Conservation (phyloP, 2,888 invertebrate species). For the Glyphotaelius pellucidus region DNA sequence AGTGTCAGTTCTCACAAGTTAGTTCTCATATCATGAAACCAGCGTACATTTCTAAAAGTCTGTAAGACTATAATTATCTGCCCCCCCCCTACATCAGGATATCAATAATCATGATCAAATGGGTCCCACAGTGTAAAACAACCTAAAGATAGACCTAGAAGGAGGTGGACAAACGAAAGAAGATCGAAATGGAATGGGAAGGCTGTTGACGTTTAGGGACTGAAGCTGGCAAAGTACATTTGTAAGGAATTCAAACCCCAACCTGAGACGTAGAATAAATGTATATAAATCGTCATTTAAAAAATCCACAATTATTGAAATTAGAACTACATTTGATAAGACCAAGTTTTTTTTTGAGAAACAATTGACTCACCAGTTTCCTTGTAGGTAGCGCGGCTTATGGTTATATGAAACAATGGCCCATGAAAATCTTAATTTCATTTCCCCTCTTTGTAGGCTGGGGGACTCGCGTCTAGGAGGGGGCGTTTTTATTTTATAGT, state of each 20-base stretch:
- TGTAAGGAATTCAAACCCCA: not conserved
- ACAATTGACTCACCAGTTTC: not conserved
- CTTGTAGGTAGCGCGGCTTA: not conserved
- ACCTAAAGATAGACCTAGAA: not conserved
- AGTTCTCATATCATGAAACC: too few relatives aligned
- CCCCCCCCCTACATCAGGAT: not conserved
- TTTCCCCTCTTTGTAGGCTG: constrained; percentile 31
- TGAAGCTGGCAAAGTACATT: not conserved
- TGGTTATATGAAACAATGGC: constrained; percentile 32
- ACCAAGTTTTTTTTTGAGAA: not conserved
- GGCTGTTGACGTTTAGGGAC: not conserved
- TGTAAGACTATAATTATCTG: too few relatives aligned
- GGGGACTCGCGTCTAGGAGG: constrained; percentile 12
- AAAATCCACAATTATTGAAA: not conserved
- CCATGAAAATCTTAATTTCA: constrained; percentile 43
- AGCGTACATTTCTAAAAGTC: too few relatives aligned
- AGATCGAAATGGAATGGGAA: not conserved
- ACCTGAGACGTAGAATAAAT: not conserved
- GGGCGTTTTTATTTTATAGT: constrained; percentile 42
- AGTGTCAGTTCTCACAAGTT: not conserved
- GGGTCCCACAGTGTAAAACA: not conserved
- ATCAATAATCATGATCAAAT: not conserved
- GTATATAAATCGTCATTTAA: not conserved
- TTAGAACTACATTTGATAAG: not conserved
- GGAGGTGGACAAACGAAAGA: not conserved